Evolutionary conservation across 2,113 vertebrate species (phyloP), one percentile per base, ranked within the genome.

Genomic region (Eleginops maclovinus): DNA sequence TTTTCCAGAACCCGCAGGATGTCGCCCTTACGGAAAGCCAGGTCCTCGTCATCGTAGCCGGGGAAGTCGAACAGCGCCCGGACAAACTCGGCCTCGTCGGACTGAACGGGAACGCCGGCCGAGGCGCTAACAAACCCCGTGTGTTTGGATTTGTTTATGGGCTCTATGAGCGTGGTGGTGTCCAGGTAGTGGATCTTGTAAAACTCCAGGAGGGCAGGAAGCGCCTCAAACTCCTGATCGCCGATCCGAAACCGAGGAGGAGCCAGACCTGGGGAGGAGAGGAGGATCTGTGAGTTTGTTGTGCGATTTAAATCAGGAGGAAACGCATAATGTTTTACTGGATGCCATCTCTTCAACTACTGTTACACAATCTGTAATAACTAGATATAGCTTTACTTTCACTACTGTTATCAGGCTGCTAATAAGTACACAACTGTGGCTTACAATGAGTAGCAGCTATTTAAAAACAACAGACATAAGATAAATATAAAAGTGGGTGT

Each of bases 161-260:
- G 98, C 75, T 99, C 98, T 85, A 98, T 97, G 90, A 99, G 96
- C 3, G 98, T 99, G 85, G 98, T 99, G 92, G 97, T 99, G 96
- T 99, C 98, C 95, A 99, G 95, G 94, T 99, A 99, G 93, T 99
- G 98, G 91, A 99, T 99, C 95, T 99, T 99, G 91, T 99, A 99
- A 94, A 99, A 99, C 94, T 99, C 98, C 91, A 99, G 93, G 89
- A 99, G 93, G 83, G 96, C 93, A 13, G 97, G 95, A 87, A 99
- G 94, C 21, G 96, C 96, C 68, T 99, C 97, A 77, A 99, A 99
- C 89, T 99, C 98, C 94, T 99, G 98, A 91, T 99, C 98, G 55
- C 98, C 98, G 77, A 99, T 99, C 79, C 96, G 96, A 93, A 98
- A 99, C 62, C 95, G 94, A 75, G 94, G 94, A 58, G 95, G 94